Evolutionary conservation across 2,113 vertebrate species (phyloP).

Genomic region (Colistium nudipinnis): DNA sequence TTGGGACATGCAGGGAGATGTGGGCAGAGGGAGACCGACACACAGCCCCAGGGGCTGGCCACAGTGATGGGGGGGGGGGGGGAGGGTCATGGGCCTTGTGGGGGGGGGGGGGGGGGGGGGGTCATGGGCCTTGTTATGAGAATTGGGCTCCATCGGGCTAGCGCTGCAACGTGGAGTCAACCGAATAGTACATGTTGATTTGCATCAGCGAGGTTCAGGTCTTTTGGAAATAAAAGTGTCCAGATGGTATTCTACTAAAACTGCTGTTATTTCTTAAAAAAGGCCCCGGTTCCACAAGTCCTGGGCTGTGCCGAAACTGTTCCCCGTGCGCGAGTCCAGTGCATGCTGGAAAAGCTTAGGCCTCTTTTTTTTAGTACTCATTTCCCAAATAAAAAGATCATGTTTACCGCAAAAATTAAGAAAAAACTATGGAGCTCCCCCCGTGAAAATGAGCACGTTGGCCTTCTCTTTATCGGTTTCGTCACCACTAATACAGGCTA

Average conservation of each 20-base stretch:
- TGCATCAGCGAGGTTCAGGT: not conserved
- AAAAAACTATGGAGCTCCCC: constrained; percentile 1
- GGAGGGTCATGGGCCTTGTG: constrained; percentile 48
- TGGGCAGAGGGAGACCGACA: constrained; percentile 61
- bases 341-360: not conserved
- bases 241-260: not conserved
- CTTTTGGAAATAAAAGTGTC: constrained; percentile 9
- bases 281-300: not conserved
- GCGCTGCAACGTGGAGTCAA: constrained; percentile 29
- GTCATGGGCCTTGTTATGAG: constrained; percentile 60
- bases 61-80: constrained; percentile 44
- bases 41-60: constrained; percentile 49
- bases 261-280: constrained; percentile 13
- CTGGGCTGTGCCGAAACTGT: not conserved
- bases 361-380: too few species aligned
- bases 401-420: constrained; percentile 11
- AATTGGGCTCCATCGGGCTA: constrained; percentile 38
- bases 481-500: constrained; percentile 23
- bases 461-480: constrained; percentile 31
- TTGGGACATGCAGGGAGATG: constrained; percentile 45
- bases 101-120: constrained; percentile 38
- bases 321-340: not conserved
- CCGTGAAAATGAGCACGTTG: constrained; percentile 6
- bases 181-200: constrained; percentile 12
- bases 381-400: not conserved